Base-by-base conservation (phyloP, 2,888 invertebrate genomes). In the Agonopterix subpropinquella region DNA sequence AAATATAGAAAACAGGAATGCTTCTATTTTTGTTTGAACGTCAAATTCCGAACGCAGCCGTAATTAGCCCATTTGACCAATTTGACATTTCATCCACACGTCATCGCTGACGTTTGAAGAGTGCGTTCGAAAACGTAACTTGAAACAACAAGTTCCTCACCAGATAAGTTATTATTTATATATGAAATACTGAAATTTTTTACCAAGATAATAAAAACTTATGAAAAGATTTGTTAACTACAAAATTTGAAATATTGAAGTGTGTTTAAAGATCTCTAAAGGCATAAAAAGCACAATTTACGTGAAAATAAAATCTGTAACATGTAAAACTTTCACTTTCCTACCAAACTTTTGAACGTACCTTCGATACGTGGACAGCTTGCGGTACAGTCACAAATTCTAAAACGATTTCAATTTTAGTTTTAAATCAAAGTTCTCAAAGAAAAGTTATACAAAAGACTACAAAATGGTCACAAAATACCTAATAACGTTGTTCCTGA, bases 381-480 rank as follows among this genome's bases (percentile, higher is more conserved):
- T 46, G 49, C 43, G 28, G n/a, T 8, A 5, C 11, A 42, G 42
- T 47, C 13, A 13, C 39, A 13, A 36, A 49, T 46, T 35, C 37
- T 41, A 18, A 56, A 55, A 53, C 48, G 41, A 48, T 55, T 55
- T 52, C 65, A 62, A 68, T 56, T 57, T 53, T 54, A 62, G 45
- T 48, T 46, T 44, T 47, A 42, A 11, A 28, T 28, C 11, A 10
- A 54, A 53, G 58, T 57, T 64, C 56, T 70, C 67, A 69, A 65
- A 59, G 61, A 65, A 64, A 61, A 56, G 52, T 48, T 48, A 53
- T 46, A 44, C 41, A 57, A 56, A 71, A 74, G 58, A 62, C 65
- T 64, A 56, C 73, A 87, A 84, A 78, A 88, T 88, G 87, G 74
- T 79, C 77, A 74, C 81, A 77, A 85, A 86, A 70, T 73, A 73